phyloP scores from a whole-genome alignment of 2,888 invertebrate genomes.

The Molanna angustata region DNA sequence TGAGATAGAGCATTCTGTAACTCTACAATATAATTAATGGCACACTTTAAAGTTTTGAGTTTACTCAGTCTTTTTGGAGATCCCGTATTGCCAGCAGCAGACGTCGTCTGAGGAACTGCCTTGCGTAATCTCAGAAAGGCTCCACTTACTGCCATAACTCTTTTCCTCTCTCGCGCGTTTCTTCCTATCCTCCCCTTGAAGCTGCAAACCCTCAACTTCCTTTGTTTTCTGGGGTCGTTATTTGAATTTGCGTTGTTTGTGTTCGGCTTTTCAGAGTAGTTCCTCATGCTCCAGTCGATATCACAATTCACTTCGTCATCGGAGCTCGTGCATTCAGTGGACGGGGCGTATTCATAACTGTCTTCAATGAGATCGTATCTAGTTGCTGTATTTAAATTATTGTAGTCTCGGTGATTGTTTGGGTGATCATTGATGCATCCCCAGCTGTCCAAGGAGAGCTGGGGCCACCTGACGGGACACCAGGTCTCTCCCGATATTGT shows the following conservation, averaged over 20 bases:
- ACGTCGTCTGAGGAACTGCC: slow-evolving; percentile 47
- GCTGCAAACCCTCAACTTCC: too few species aligned
- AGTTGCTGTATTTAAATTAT: neutral
- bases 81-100: slow-evolving; percentile 16
- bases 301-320: neutral
- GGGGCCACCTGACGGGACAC: neutral
- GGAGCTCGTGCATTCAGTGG: neutral
- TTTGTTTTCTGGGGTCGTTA: too few species aligned
- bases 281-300: neutral
- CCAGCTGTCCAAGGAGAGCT: too few species aligned
- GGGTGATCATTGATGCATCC: too few species aligned
- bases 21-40: slow-evolving; percentile 52
- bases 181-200: slow-evolving; percentile 36
- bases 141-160: slow-evolving; percentile 55
- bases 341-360: neutral
- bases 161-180: slow-evolving; percentile 52
- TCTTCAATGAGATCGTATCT: slow-evolving; percentile 12
- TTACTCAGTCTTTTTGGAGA: slow-evolving; percentile 49
- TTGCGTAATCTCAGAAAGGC: slow-evolving; percentile 50
- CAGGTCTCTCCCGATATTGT: slow-evolving; percentile 21
- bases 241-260: too few species aligned
- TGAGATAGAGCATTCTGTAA: too few species aligned
- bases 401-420: too few species aligned
- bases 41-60: slow-evolving; percentile 51
- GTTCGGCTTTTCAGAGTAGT: too few species aligned